These are phyloP conservation scores for Taphrorychus bicolor DNA, from an alignment of 2,888 invertebrate species.

Conservation along the genomic window DNA sequence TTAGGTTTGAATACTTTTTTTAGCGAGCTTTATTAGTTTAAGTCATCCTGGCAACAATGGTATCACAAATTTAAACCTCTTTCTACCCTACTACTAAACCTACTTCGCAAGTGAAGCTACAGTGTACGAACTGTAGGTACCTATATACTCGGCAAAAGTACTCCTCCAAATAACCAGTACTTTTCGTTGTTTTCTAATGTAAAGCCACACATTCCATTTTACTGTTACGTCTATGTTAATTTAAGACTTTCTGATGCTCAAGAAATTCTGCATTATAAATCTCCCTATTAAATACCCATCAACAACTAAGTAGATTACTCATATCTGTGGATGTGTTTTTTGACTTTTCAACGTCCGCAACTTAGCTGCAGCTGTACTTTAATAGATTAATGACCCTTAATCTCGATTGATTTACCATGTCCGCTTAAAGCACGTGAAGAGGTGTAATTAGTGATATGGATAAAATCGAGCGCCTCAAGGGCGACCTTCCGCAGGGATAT, in stretches of 20 bases:
- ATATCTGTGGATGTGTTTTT: background rate
- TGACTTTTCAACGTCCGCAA: background rate
- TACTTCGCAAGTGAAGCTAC: too few species aligned
- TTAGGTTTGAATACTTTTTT: too few species aligned
- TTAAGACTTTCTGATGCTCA: background rate
- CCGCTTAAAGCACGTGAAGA: background rate
- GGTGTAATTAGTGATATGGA: background rate
- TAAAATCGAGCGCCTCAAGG: background rate
- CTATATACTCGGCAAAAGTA: too few species aligned
- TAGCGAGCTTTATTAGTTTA: too few species aligned
- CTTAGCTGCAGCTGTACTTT: background rate
- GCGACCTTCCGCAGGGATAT: background rate
- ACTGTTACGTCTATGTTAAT: too few species aligned
- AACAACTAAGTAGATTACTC: background rate
- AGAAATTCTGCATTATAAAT: background rate
- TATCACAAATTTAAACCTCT: too few species aligned
- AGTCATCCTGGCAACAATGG: too few species aligned
- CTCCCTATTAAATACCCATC: background rate
- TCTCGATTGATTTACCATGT: background rate
- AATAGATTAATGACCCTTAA: background rate
- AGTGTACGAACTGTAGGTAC: too few species aligned
- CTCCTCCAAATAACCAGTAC: too few species aligned
- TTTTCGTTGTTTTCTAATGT: too few species aligned
- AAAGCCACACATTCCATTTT: background rate
- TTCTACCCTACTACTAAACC: too few species aligned